Conservation (phyloP, 1,140 invertebrate species). For the Polyergus mexicanus region DNA sequence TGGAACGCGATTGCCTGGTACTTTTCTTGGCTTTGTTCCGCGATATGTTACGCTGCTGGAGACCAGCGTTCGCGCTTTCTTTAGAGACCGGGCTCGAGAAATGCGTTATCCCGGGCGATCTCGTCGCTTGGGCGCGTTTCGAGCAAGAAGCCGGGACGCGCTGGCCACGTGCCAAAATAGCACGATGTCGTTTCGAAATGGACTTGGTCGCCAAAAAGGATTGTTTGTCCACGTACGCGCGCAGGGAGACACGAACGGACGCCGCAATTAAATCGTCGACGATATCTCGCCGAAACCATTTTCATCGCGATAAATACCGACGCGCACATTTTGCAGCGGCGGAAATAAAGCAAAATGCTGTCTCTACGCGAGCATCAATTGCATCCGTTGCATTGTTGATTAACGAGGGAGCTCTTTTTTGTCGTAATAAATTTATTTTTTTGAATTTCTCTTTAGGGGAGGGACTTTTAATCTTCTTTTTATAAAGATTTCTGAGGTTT, state of each 20-base stretch:
- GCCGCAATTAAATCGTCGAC: conserved; percentile 45
- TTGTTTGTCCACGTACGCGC: conserved; percentile 35
- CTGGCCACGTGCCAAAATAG: conserved; percentile 45
- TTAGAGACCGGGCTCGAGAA: conserved; percentile 12
- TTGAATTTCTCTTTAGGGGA: not conserved
- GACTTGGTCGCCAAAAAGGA: conserved; percentile 49
- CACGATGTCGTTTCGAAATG: conserved; percentile 55
- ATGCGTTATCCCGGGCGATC: conserved; percentile 48
- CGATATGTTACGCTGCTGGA: not conserved
- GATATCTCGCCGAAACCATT: conserved; percentile 45
- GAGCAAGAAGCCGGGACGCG: conserved; percentile 48
- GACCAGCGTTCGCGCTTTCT: conserved; percentile 2
- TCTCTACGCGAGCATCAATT: not conserved
- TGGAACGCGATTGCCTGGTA: not conserved
- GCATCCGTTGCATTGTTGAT: too few species aligned
- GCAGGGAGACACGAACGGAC: not conserved
- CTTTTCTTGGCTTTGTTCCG: not conserved
- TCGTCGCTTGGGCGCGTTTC: conserved; percentile 30
- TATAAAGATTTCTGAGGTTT: not conserved
- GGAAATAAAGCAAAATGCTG: conserved; percentile 16
- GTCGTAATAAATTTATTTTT: not conserved
- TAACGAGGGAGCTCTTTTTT: not conserved
- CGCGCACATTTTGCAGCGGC: not conserved
- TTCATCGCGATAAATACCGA: not conserved
- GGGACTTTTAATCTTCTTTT: not conserved